Evolutionary conservation across 2,797 vertebrate genomes (phyloP).

Genomic region (Sebastes glaucus): DNA sequence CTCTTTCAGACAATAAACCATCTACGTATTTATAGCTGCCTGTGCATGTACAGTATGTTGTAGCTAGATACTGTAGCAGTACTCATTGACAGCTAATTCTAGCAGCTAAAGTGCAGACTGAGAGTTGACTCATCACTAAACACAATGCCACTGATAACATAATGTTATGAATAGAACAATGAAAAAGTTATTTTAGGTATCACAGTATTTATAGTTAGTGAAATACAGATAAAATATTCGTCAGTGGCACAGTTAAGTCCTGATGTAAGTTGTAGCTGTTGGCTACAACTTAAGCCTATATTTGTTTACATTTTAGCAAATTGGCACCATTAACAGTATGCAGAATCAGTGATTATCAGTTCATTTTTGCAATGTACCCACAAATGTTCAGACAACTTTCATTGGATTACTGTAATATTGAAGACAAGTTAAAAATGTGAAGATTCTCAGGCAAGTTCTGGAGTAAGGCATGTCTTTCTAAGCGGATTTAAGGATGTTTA

Average conservation of each 20-base stretch:
- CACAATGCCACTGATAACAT: not conserved
- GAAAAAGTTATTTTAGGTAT: not conserved
- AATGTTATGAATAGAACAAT: not conserved
- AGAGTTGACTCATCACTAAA: not conserved
- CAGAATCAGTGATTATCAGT: not conserved
- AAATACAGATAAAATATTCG: not conserved
- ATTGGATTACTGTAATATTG: not conserved
- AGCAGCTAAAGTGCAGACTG: not conserved
- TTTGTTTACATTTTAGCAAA: not conserved
- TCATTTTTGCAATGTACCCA: not conserved
- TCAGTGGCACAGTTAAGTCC: not conserved
- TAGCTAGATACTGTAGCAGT: no score
- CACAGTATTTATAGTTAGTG: not conserved
- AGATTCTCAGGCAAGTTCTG: not conserved
- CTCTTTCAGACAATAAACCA: not conserved
- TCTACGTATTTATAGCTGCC: no score
- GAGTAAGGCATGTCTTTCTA: not conserved
- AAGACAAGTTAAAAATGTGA: not conserved
- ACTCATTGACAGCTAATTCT: not conserved
- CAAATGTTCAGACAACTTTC: not conserved
- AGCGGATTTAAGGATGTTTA: not conserved
- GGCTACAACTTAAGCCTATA: not conserved
- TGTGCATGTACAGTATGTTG: no score
- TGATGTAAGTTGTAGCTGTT: not conserved
- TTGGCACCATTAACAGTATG: not conserved